Evolutionary conservation across 2,113 vertebrate species (phyloP), one percentile per base, ranked within the genome.

Genomic region (Cochlearius cochlearius): DNA sequence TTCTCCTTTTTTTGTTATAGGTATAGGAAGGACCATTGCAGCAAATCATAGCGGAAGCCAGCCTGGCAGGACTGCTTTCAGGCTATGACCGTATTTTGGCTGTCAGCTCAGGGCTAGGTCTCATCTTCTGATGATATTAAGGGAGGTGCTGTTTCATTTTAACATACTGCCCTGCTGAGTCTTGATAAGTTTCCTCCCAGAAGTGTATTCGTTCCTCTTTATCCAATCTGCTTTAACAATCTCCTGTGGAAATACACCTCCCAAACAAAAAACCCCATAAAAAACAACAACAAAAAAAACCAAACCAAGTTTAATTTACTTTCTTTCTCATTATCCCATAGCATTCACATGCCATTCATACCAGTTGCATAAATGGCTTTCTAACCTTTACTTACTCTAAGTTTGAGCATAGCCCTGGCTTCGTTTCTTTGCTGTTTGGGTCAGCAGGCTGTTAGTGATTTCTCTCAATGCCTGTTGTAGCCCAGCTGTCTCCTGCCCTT

Each of bases 401-500:
- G 30, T 81, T 15, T 68, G 36, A 91, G 36, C 49, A 21, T 0
- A 84, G 49, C 25, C 39, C 49, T 75, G 69, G 25, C 43, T 88
- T 87, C 0, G 0, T 39, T 58, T 25, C 66, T 72, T 32, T 72
- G 69, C 58, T 0, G 0, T 69, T 66, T 66, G 80, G 69, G 38
- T 53, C 73, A 92, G 53, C 58, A 82, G 80, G 73, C 76, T 39
- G 76, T 52, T 72, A 49, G 62, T 8, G 53, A 53, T 73, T 86
- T 66, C 77, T 41, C 67, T 36, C 88, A n/a, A 1, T 43, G 81
- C 45, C 43, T 89, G 66, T 71, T 36, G 47, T 3, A 89, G 50
- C 74, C 53, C 90, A 94, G 86, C 94, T 96, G 86, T 9, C 80
- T 94, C 52, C 67, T 90, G 78, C 72, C 66, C 68, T 96, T 77